Conservation (phyloP, 2,888 invertebrate genomes). For the Cephalotes varians region DNA sequence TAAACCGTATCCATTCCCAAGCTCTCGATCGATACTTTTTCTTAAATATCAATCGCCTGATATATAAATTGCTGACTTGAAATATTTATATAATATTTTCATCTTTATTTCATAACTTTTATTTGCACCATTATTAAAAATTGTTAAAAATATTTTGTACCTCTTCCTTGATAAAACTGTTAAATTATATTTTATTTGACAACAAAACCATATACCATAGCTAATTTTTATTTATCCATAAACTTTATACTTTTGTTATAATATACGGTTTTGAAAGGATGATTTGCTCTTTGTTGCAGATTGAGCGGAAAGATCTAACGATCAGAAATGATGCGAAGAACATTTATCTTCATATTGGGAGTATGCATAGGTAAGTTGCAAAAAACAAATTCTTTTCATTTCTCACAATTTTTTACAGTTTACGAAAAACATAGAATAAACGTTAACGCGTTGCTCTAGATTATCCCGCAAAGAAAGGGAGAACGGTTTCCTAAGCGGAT, state of each 20-base stretch:
- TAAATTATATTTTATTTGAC: neutral
- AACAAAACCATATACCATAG: neutral
- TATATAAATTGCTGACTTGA: neutral
- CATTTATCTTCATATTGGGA: slow-evolving; percentile 62
- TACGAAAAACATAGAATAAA: neutral
- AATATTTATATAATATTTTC: neutral
- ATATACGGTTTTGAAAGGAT: neutral
- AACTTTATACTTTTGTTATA: neutral
- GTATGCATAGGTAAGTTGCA: slow-evolving; percentile 76
- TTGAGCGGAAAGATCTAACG: slow-evolving; percentile 66
- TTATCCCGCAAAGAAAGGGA: neutral
- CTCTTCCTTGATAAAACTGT: neutral
- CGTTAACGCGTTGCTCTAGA: neutral
- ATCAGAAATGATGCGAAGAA: slow-evolving; percentile 77
- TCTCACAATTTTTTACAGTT: neutral
- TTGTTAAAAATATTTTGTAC: neutral
- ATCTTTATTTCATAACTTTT: neutral
- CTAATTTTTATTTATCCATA: neutral
- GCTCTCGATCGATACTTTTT: slow-evolving; percentile 10
- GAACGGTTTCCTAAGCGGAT: neutral
- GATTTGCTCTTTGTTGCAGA: slow-evolving; percentile 69
- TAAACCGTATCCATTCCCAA: neutral
- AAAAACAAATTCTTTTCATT: neutral
- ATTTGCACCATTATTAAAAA: neutral
- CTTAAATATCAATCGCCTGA: slow-evolving; percentile 14